These are phyloP conservation scores for Clarias platycephalus DNA, from an alignment of 2,797 vertebrate species.

Conservation along the genomic window DNA sequence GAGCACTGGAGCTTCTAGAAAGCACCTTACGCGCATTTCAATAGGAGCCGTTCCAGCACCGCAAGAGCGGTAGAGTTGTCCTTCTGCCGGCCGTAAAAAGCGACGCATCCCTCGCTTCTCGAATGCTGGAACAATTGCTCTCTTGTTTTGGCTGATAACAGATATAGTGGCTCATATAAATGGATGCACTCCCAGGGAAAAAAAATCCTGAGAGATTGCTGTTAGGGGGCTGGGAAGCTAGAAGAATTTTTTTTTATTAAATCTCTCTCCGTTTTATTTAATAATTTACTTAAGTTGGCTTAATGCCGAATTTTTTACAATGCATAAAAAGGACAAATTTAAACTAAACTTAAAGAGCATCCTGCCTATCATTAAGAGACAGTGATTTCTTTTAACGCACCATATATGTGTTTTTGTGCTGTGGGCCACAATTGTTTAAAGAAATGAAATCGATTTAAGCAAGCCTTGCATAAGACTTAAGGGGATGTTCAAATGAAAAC, in stretches of 20 bases:
- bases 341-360: background rate
- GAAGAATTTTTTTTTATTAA: too few relatives aligned
- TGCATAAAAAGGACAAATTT: background rate
- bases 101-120: constrained; percentile 58
- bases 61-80: constrained; percentile 62
- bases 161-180: constrained; percentile 63
- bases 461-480: background rate
- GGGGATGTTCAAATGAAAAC: constrained; percentile 57
- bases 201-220: too few relatives aligned
- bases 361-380: background rate
- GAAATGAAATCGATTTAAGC: background rate
- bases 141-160: constrained; percentile 65
- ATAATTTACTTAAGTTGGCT: background rate
- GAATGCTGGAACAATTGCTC: constrained; percentile 67
- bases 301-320: background rate
- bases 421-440: background rate
- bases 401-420: background rate
- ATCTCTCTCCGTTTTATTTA: background rate
- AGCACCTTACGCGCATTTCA: constrained; percentile 74
- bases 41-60: constrained; percentile 69
- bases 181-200: background rate
- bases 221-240: background rate
- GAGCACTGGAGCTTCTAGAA: constrained; percentile 66
- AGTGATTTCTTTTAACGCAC: background rate
- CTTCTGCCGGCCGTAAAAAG: constrained; percentile 69